Evolutionary conservation across 2,888 invertebrate species (phyloP).

Genomic region (Trissonchulus latispiculum): DNA sequence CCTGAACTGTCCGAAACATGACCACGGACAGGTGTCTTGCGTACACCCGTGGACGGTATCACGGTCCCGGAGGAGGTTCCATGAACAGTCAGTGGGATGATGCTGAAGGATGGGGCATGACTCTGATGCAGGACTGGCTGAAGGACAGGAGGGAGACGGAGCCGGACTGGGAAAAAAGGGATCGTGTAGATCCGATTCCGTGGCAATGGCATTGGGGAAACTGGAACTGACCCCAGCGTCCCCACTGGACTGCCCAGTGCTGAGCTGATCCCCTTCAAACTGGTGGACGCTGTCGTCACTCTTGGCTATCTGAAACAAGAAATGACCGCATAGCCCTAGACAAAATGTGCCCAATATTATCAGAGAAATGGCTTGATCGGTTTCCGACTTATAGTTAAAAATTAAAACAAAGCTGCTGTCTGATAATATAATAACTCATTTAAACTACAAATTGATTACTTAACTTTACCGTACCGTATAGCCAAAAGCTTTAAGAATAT

Average conservation of each 20-base stretch:
- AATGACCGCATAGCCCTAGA: too few species aligned
- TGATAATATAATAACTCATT: too few species aligned
- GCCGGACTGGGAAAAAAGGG: conserved; percentile 33
- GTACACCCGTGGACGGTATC: conserved; percentile 31
- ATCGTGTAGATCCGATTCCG: conserved; percentile 33
- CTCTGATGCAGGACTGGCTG: conserved; percentile 32
- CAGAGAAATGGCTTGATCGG: too few species aligned
- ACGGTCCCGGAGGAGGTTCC: conserved; percentile 13
- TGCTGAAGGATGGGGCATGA: conserved; percentile 32
- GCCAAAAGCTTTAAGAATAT: conserved; percentile 66
- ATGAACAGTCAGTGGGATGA: conserved; percentile 36
- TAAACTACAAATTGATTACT: too few species aligned
- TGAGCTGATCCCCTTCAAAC: not conserved
- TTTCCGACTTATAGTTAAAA: too few species aligned
- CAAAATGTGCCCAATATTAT: too few species aligned
- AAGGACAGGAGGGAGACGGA: conserved; percentile 32
- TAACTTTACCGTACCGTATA: conserved; percentile 25
- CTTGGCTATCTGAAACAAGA: conserved; percentile 13
- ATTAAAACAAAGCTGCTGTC: too few species aligned
- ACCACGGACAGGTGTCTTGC: too few species aligned
- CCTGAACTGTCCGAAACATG: too few species aligned
- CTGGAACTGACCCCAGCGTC: not conserved
- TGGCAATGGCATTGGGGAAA: conserved; percentile 2
- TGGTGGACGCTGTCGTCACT: conserved; percentile 6
- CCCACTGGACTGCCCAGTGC: not conserved